A percentile compares a stretch with the other conserved stretches of the same genome.
phyloP scores from a whole-genome alignment of 2,113 vertebrate species.

The Tretioscincus oriximinensis region DNA sequence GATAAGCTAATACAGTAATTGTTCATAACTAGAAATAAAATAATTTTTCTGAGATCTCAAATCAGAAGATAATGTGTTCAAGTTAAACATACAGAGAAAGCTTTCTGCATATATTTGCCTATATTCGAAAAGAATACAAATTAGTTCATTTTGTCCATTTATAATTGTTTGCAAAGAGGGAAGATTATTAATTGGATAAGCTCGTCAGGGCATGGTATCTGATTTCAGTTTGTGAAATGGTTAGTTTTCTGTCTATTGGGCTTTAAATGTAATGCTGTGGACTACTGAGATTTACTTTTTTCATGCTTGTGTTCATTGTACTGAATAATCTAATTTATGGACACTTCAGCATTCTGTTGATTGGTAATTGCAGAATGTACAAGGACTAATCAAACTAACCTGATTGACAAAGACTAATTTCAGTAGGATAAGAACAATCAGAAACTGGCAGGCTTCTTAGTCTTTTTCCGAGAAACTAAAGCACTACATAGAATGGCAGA shows the following conservation, averaged over 20 bases:
- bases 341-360: constrained; percentile 33
- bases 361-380: constrained; percentile 19
- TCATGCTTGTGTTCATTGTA: constrained; percentile 28
- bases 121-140: constrained; percentile 60
- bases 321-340: constrained; percentile 38
- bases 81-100: constrained; percentile 36
- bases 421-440: constrained; percentile 41
- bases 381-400: constrained; percentile 27
- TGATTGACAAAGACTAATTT: constrained; percentile 15
- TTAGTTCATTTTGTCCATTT: constrained; percentile 56
- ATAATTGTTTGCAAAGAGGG: constrained; percentile 57
- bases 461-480: constrained; percentile 25
- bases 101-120: constrained; percentile 42
- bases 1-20: background rate
- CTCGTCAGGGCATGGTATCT: constrained; percentile 38
- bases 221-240: constrained; percentile 46
- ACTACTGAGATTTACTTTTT: constrained; percentile 30
- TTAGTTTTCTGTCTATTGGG: constrained; percentile 47
- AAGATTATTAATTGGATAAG: constrained; percentile 61
- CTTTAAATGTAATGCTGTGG: constrained; percentile 54
- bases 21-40: constrained; percentile 18
- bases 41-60: constrained; percentile 30
- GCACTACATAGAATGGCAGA: constrained; percentile 18
- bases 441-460: constrained; percentile 33
- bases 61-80: constrained; percentile 41